Base-by-base conservation (phyloP, 2,797 vertebrate genomes). In the Alca torda region DNA sequence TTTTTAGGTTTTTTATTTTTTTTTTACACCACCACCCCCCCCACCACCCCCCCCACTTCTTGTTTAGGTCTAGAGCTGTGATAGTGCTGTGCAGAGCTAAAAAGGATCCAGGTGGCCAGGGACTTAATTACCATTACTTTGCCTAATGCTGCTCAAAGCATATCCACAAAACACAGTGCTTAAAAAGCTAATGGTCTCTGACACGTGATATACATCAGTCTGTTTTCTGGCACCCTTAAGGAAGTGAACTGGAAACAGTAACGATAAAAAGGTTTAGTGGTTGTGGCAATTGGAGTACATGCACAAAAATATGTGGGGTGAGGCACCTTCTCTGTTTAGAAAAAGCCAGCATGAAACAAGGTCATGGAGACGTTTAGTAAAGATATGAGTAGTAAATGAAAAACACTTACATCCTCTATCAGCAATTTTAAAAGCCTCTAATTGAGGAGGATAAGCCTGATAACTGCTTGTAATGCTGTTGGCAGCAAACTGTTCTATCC, bases 391-490 rank as follows among this genome's bases (percentile, higher is more conserved):
- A 87, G 48, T 87, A 91, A 77, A 81, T 81, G 33, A 43, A 88
- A 95, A 64, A 60, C 53, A 83, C 72, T 94, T 89, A n/a, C 5
- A 10, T 90, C 35, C 74, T 93, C 73, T 88, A 39, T 84, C n/a
- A 72, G 73, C 53, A 73, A 9, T 88, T 91, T 94, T 86, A 92
- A 95, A 92, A 94, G 79, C 79, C 59, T 93, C 39, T 92, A 91
- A 92, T 93, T 95, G 88, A 88, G 64, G 59, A 89, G 73, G 75
- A 70, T 87, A 81, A 95, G 80, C 45, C 67, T 67, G 50, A 85
- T 93, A 94, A 90, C 68, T 80, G 65, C 72, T 96, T 94, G 76
- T 90, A 94, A 91, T 94, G 87, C 69, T 88, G 28, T 97, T 96
- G 83, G 82, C 69, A 95, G 48, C 54, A 81, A 81, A 85, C 39